Evolutionary conservation across 92 coral and sea anemone genomes (phyloP).

Genomic region (Palythoa grandiflora): DNA sequence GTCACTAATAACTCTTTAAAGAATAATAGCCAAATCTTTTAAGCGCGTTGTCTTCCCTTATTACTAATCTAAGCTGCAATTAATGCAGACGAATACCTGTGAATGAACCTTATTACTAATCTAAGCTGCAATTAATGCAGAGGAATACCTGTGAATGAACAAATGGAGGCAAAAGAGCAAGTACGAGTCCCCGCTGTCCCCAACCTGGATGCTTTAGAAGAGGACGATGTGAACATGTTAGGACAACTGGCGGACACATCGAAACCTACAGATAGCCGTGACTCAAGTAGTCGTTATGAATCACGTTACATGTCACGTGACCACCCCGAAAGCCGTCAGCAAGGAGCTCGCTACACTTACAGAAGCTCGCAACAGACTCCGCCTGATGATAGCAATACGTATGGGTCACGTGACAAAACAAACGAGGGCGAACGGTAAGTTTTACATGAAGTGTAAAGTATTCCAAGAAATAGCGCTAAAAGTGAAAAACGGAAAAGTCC

Average conservation of each 20-base stretch:
- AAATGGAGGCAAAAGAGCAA: slow-evolving; percentile 26
- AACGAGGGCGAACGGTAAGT: not conserved
- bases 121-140: not conserved
- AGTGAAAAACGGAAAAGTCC: not conserved
- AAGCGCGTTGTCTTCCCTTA: too few relatives aligned
- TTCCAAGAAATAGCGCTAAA: too few relatives aligned
- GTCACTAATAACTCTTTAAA: too few relatives aligned
- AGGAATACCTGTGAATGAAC: slow-evolving; percentile 42
- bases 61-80: too few relatives aligned
- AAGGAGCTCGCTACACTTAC: not conserved
- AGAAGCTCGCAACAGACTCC: not conserved
- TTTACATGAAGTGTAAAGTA: not conserved
- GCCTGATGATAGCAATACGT: not conserved
- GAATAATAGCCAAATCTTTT: too few relatives aligned
- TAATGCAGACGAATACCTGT: not conserved
- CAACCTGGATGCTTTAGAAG: slow-evolving; percentile 15
- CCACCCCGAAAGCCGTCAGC: not conserved
- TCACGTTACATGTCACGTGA: not conserved
- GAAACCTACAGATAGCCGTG: slow-evolving; percentile 11
- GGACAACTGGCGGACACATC: not conserved
- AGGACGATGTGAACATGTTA: slow-evolving; percentile 15
- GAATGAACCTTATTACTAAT: not conserved
- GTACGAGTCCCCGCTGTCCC: slow-evolving; percentile 13
- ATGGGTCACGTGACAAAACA: not conserved
- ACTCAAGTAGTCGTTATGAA: not conserved